Conservation (phyloP, 2,113 vertebrate genomes). For the Seriola quinqueradiata region DNA sequence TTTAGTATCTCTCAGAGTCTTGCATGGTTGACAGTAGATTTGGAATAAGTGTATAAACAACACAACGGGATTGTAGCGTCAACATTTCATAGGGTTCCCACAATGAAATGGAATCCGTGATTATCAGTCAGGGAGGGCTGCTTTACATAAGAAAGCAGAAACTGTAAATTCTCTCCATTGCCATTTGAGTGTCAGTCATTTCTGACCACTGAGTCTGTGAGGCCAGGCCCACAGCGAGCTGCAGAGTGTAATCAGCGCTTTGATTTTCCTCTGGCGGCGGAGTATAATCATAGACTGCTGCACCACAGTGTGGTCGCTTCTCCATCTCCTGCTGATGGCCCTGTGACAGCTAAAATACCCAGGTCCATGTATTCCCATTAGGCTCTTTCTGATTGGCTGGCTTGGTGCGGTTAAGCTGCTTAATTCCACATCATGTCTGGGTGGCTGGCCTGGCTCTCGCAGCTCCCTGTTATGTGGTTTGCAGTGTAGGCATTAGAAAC, state of each 20-base stretch:
- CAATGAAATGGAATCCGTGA: constrained; percentile 47
- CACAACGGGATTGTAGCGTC: constrained; percentile 18
- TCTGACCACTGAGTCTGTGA: constrained; percentile 65
- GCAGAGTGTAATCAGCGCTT: constrained; percentile 74
- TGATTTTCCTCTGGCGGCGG: constrained; percentile 73
- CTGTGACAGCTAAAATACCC: constrained; percentile 77
- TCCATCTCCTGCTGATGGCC: constrained; percentile 62
- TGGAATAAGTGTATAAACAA: constrained; percentile 53
- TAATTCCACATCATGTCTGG: constrained; percentile 76
- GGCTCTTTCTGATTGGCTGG: constrained; percentile 76
- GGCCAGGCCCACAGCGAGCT: constrained; percentile 61
- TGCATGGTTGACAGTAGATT: constrained; percentile 3
- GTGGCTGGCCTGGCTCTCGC: constrained; percentile 56
- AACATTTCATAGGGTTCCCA: constrained; percentile 47
- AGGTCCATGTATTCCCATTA: constrained; percentile 66
- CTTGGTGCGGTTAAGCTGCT: constrained; percentile 66
- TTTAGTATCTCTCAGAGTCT: constrained; percentile 41
- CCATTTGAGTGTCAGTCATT: constrained; percentile 70
- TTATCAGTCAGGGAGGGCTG: constrained; percentile 44
- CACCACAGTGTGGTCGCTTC: constrained; percentile 69
- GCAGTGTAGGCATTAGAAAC: constrained; percentile 55
- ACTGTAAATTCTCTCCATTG: constrained; percentile 57
- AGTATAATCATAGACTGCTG: constrained; percentile 71
- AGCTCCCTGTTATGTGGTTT: constrained; percentile 62
- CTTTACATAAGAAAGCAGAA: constrained; percentile 38